Evolutionary conservation across 2,888 invertebrate species (phyloP).

Genomic region (Agapostemon virescens): DNA sequence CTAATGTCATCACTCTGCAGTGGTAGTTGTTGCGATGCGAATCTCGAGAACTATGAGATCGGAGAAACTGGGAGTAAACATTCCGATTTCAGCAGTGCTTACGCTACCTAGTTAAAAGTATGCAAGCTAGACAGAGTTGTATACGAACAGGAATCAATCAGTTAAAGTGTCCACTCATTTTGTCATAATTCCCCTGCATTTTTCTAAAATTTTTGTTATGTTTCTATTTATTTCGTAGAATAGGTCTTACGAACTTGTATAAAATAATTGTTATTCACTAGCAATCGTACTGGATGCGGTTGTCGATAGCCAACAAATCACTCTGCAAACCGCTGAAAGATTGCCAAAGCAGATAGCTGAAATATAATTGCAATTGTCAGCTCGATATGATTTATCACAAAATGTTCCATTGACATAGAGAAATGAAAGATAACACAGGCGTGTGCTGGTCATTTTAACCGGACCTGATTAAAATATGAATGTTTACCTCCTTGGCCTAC

Average conservation of each 20-base stretch:
- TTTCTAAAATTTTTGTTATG: not conserved
- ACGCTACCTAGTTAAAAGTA: too few species aligned
- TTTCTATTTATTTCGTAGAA: not conserved
- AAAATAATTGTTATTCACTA: not conserved
- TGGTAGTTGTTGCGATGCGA: not conserved
- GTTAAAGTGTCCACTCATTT: not conserved
- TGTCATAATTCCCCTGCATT: not conserved
- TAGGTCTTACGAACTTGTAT: not conserved
- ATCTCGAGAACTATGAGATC: not conserved
- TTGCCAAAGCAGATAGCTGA: not conserved
- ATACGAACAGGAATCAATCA: not conserved
- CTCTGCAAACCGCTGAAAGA: not conserved
- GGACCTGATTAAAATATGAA: too few species aligned
- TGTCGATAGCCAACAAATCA: not conserved
- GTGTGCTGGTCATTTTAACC: too few species aligned
- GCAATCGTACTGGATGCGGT: too few species aligned
- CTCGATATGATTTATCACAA: not conserved
- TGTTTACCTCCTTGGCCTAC: too few species aligned
- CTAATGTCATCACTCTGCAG: not conserved
- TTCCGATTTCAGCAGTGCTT: too few species aligned
- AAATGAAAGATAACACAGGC: not conserved
- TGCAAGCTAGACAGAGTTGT: not conserved
- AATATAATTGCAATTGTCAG: not conserved
- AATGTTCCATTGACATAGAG: not conserved
- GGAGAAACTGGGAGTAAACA: too few species aligned